Conservation (phyloP, 2,113 vertebrate genomes). For the Nansenia antarctica region DNA sequence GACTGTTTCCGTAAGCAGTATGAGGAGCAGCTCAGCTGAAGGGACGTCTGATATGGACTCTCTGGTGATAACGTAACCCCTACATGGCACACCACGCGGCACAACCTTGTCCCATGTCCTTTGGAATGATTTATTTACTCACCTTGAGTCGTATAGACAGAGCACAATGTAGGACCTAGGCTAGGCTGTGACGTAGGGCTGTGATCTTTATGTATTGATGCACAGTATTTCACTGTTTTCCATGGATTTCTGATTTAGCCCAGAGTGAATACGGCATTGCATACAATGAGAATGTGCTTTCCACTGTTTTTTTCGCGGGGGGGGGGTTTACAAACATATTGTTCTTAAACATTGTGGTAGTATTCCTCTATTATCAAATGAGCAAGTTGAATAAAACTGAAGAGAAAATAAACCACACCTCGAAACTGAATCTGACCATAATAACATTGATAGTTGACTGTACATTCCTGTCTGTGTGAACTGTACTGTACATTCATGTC, state of each 20-base stretch:
- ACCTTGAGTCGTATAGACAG: neutral
- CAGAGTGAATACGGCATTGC: neutral
- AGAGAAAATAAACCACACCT: too few relatives aligned
- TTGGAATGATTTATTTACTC: conserved; percentile 25
- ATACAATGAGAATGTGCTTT: neutral
- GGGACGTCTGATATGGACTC: conserved; percentile 35
- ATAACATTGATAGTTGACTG: too few relatives aligned
- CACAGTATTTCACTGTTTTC: neutral
- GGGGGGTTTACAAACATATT: too few relatives aligned
- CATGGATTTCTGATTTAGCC: neutral
- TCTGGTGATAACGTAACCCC: conserved; percentile 30
- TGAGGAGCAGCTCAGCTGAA: conserved; percentile 74
- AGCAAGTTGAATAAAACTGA: too few relatives aligned
- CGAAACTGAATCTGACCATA: too few relatives aligned
- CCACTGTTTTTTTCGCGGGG: too few relatives aligned
- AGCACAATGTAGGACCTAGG: neutral
- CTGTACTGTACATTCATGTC: too few relatives aligned
- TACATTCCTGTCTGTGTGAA: too few relatives aligned
- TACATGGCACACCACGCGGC: neutral
- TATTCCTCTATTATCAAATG: too few relatives aligned
- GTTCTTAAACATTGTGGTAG: neutral
- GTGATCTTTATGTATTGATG: conserved; percentile 1
- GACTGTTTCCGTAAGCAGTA: conserved; percentile 80
- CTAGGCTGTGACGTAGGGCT: neutral
- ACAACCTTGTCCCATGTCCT: conserved; percentile 23